Evolutionary conservation across 2,113 vertebrate species (phyloP).

Genomic region (Podiceps cristatus): DNA sequence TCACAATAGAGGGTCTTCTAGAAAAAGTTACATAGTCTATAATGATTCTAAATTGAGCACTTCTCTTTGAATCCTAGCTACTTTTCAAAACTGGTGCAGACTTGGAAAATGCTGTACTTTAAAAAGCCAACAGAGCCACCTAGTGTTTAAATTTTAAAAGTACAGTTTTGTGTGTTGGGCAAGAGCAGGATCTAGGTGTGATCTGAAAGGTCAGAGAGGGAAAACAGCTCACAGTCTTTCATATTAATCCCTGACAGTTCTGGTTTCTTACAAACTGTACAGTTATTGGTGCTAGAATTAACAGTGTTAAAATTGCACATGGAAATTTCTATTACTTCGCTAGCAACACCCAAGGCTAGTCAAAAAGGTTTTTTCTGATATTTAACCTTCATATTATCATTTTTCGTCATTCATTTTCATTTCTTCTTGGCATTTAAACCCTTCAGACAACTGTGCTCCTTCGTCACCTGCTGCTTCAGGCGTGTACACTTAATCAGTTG

Average conservation of each 20-base stretch:
- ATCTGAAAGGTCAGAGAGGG: neutral
- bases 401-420: neutral
- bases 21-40: neutral
- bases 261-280: neutral
- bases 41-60: neutral
- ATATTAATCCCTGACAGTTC: neutral
- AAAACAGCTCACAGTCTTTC: neutral
- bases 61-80: neutral
- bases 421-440: neutral
- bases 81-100: neutral
- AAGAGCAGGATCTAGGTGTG: neutral
- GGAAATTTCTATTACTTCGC: neutral
- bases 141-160: neutral
- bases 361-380: neutral
- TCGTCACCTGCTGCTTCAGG: neutral
- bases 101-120: neutral
- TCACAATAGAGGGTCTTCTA: neutral
- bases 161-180: neutral
- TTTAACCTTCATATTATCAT: neutral
- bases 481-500: neutral
- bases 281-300: neutral
- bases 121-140: constrained; percentile 28
- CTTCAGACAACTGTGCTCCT: neutral
- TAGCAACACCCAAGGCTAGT: neutral
- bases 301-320: neutral